These are phyloP conservation scores for Vesta saturnalis DNA, from an alignment of 2,888 invertebrate species.

Conservation along the genomic window DNA sequence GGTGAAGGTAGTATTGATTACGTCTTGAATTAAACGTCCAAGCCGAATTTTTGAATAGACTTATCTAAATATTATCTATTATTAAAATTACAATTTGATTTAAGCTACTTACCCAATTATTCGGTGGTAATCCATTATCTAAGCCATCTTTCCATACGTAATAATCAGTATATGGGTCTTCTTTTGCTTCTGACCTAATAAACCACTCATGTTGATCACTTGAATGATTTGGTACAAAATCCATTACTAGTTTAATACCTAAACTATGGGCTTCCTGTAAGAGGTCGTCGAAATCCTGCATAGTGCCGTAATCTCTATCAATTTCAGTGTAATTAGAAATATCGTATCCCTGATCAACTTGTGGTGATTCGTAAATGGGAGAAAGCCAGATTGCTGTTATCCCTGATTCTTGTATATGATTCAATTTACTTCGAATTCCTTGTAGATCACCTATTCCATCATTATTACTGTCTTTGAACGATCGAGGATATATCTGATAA, in stretches of 20 bases:
- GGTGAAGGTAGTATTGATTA: slow-evolving; percentile 79
- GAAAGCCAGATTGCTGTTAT: slow-evolving; percentile 85
- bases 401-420: slow-evolving; percentile 67
- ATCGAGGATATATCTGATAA: slow-evolving; percentile 88
- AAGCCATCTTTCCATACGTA: slow-evolving; percentile 81
- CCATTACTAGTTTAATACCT: slow-evolving; percentile 64
- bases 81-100: not conserved
- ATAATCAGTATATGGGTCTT: slow-evolving; percentile 74
- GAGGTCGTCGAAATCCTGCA: slow-evolving; percentile 74
- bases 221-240: slow-evolving; percentile 69
- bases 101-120: slow-evolving; percentile 76
- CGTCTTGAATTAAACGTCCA: slow-evolving; percentile 47
- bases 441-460: slow-evolving; percentile 89
- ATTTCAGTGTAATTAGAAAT: slow-evolving; percentile 80
- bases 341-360: slow-evolving; percentile 90
- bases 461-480: slow-evolving; percentile 78
- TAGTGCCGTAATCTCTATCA: slow-evolving; percentile 77
- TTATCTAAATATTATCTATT: slow-evolving; percentile 45
- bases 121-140: slow-evolving; percentile 68
- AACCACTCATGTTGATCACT: slow-evolving; percentile 88
- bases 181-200: slow-evolving; percentile 69
- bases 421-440: slow-evolving; percentile 65
- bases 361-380: slow-evolving; percentile 84
- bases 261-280: slow-evolving; percentile 66
- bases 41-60: slow-evolving; percentile 52